Conservation (phyloP, 2,113 vertebrate species). For the Hassar affinis region DNA sequence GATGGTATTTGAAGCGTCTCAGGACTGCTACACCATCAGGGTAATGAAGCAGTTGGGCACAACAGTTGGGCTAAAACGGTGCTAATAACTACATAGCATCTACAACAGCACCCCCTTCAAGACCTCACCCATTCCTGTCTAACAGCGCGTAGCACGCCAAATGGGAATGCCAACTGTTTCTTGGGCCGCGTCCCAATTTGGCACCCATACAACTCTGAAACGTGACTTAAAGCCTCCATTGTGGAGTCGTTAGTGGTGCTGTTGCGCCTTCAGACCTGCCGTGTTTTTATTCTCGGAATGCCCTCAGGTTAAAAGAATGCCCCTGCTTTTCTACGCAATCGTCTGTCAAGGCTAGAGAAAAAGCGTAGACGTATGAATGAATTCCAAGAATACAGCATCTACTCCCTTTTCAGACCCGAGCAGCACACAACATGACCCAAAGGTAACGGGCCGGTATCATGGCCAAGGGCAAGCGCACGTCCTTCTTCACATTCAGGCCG, state of each 20-base stretch:
- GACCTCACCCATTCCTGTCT: slow-evolving; percentile 70
- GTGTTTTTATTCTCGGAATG: not conserved
- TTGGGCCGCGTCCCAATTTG: slow-evolving; percentile 68
- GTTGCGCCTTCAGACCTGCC: slow-evolving; percentile 10
- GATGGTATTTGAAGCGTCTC: slow-evolving; percentile 28
- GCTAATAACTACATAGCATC: slow-evolving; percentile 69
- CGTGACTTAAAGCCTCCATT: slow-evolving; percentile 34
- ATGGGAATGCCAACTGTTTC: slow-evolving; percentile 75
- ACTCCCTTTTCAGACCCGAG: slow-evolving; percentile 12
- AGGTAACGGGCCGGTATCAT: slow-evolving; percentile 2
- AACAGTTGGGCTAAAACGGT: slow-evolving; percentile 65
- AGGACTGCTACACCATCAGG: slow-evolving; percentile 44
- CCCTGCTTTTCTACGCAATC: not conserved
- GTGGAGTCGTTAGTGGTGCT: slow-evolving; percentile 33
- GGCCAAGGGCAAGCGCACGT: slow-evolving; percentile 12
- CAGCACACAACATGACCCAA: not conserved
- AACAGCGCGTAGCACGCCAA: slow-evolving; percentile 74
- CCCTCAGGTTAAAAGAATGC: not conserved
- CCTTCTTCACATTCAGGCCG: slow-evolving; percentile 31
- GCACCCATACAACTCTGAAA: slow-evolving; percentile 56
- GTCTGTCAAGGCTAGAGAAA: not conserved
- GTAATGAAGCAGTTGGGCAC: slow-evolving; percentile 67
- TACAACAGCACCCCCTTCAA: slow-evolving; percentile 64
- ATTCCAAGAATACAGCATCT: not conserved
- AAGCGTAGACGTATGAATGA: not conserved